Percentiles rank a stretch among this genome's conserved stretches.
phyloP scores from a whole-genome alignment of 2,888 invertebrate genomes.

The Microctonus brassicae region DNA sequence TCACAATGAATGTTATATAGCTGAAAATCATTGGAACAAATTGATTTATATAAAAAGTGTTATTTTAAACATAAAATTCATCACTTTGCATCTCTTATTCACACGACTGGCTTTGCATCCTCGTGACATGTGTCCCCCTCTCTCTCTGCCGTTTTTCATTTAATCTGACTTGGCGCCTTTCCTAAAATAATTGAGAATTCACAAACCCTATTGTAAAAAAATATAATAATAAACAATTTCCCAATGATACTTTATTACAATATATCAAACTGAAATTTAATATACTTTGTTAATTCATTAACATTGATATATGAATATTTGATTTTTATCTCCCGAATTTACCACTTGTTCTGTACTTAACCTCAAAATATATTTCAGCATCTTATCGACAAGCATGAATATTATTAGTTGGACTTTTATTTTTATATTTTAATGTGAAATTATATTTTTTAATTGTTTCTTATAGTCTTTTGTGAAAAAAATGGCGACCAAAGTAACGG shows the following conservation, averaged over 20 bases:
- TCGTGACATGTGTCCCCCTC: background rate
- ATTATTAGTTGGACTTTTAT: background rate
- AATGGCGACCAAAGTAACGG: constrained; percentile 76
- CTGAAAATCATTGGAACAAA: background rate
- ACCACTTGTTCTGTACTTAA: constrained; percentile 23
- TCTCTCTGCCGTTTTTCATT: constrained; percentile 7
- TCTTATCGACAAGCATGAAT: background rate
- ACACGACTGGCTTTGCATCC: background rate
- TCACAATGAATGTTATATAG: background rate
- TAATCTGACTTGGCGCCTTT: background rate
- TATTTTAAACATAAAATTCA: no score
- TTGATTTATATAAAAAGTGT: no score
- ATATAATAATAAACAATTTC: background rate
- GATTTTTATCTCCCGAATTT: background rate
- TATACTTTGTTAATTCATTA: background rate
- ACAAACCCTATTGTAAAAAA: constrained; percentile 6
- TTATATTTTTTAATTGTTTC: constrained; percentile 26
- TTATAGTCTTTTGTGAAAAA: constrained; percentile 79
- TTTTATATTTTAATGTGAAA: background rate
- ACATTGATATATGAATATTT: background rate
- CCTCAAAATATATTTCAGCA: constrained; percentile 22
- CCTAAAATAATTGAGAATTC: background rate
- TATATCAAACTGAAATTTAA: background rate
- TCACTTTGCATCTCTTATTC: background rate
- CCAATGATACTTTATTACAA: no score